These are phyloP conservation scores for Glyphotaelius pellucidus DNA, from an alignment of 2,888 invertebrate species.

Conservation along the genomic window DNA sequence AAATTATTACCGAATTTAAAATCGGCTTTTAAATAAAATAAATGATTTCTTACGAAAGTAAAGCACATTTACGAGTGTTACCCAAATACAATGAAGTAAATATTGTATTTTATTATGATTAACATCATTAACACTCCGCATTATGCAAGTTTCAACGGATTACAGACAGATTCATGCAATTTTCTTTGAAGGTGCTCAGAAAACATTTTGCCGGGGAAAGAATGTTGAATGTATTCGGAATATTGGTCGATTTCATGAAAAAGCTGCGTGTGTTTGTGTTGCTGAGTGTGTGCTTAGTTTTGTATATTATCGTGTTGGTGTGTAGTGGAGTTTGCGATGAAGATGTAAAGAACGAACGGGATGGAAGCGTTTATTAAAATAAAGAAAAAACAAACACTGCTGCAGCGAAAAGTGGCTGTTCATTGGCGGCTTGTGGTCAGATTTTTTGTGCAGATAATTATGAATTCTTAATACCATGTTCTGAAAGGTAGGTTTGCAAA, in stretches of 20 bases:
- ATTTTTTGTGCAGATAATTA: not conserved
- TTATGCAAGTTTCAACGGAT: not conserved
- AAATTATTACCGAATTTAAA: not conserved
- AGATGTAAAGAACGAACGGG: constrained; percentile 9
- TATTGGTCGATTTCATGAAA: not conserved
- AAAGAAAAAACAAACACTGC: not conserved
- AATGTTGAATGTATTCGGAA: not conserved
- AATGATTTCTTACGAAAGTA: not conserved
- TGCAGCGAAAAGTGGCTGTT: not conserved
- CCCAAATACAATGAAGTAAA: not conserved
- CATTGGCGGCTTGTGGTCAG: not conserved
- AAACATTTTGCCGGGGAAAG: not conserved
- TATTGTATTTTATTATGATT: not conserved
- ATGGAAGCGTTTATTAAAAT: not conserved
- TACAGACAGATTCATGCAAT: not conserved
- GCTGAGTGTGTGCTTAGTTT: not conserved
- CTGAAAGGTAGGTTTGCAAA: too few relatives aligned
- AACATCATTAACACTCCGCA: not conserved
- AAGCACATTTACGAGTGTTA: constrained; percentile 9
- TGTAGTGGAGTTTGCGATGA: not conserved
- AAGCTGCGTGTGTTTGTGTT: not conserved
- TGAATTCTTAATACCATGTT: too few relatives aligned
- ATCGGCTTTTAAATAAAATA: not conserved
- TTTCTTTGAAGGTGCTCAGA: not conserved
- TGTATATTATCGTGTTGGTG: constrained; percentile 7